These are phyloP conservation scores for Myiozetetes cayanensis DNA, from an alignment of 2,113 vertebrate species.

Conservation along the genomic window DNA sequence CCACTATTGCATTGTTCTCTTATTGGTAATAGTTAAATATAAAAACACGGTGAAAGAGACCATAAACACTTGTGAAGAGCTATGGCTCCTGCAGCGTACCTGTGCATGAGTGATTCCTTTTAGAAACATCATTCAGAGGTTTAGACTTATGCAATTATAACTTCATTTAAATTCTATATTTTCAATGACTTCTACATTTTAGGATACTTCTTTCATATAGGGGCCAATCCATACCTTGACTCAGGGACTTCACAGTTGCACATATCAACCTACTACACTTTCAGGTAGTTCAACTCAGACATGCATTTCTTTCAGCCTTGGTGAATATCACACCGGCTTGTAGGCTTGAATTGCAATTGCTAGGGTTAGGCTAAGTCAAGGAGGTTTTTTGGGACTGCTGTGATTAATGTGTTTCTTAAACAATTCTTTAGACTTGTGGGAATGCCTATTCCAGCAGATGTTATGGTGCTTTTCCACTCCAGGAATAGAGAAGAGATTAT, in stretches of 20 bases:
- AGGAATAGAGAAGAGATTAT: not conserved
- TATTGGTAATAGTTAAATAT: not conserved
- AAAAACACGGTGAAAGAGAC: not conserved
- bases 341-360: not conserved
- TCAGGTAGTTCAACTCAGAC: not conserved
- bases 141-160: not conserved
- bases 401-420: not conserved
- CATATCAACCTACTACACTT: not conserved
- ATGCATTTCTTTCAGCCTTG: not conserved
- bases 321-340: not conserved
- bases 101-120: not conserved
- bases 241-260: not conserved
- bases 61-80: not conserved
- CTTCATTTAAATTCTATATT: not conserved
- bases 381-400: not conserved
- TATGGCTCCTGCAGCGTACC: fast-evolving
- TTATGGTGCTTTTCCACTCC: not conserved
- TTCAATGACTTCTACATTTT: not conserved
- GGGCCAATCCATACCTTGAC: not conserved
- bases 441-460: not conserved
- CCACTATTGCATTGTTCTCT: not conserved
- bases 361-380: not conserved
- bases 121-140: not conserved
- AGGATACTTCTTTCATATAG: not conserved
- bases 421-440: not conserved